Conservation (phyloP, 2,113 vertebrate species). For the Proterorhinus semilunaris region DNA sequence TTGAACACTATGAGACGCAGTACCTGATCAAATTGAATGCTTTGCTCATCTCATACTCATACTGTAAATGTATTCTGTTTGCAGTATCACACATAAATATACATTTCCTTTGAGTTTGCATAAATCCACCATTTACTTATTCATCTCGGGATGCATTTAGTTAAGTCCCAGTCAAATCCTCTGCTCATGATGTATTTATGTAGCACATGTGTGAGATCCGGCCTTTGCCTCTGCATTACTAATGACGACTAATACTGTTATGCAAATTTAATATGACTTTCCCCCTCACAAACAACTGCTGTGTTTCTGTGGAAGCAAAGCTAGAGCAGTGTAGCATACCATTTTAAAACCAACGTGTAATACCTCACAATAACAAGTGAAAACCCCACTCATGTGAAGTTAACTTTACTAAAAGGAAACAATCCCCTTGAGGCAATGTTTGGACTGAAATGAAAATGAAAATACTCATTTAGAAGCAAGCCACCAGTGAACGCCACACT, state of each 20-base stretch:
- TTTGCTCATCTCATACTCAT: too few species aligned
- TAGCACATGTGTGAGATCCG: constrained; percentile 11
- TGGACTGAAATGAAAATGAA: too few species aligned
- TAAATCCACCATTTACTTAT: background rate
- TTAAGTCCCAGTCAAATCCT: background rate
- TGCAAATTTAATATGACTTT: constrained; percentile 28
- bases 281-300: constrained; percentile 2
- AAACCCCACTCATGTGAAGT: background rate
- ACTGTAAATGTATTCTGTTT: too few species aligned
- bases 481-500: too few species aligned
- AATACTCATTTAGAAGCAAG: too few species aligned
- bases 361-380: background rate
- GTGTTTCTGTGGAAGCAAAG: constrained; percentile 3
- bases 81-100: background rate
- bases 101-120: background rate
- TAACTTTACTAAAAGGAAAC: background rate
- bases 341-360: background rate
- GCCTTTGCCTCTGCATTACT: constrained; percentile 12
- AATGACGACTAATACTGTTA: constrained; percentile 34
- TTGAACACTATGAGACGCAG: too few species aligned
- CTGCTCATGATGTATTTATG: constrained; percentile 4
- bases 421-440: too few species aligned
- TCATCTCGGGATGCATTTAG: background rate
- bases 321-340: background rate
- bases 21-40: too few species aligned